phyloP scores from a whole-genome alignment of 1,140 invertebrate genomes.

The Sycophila sp. region DNA sequence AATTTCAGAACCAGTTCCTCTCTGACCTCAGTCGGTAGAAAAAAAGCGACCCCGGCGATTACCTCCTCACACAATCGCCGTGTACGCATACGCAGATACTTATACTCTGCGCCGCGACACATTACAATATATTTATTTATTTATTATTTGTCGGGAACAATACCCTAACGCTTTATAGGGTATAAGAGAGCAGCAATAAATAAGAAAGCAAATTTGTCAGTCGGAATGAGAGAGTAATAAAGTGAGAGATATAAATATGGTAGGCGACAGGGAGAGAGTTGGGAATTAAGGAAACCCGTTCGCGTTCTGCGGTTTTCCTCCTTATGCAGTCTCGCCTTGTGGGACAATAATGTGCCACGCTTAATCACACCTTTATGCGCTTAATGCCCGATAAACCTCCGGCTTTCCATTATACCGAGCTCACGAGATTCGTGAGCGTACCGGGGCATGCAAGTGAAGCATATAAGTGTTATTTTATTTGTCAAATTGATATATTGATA shows the following conservation, averaged over 20 bases:
- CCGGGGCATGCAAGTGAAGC: neutral
- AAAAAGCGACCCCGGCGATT: too few species aligned
- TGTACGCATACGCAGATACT: too few species aligned
- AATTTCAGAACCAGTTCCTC: too few species aligned
- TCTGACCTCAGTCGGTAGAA: too few species aligned
- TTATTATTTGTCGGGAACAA: too few species aligned
- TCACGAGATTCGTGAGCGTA: neutral
- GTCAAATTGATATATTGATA: neutral
- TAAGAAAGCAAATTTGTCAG: neutral
- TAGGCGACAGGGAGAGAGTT: neutral
- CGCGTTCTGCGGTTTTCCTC: neutral
- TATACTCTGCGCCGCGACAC: too few species aligned
- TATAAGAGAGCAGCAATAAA: too few species aligned
- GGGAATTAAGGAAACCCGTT: neutral
- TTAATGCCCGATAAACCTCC: conserved; percentile 13
- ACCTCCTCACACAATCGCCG: too few species aligned
- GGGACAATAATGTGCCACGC: conserved; percentile 2
- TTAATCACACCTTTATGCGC: conserved; percentile 20
- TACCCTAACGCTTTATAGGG: too few species aligned
- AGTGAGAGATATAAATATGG: neutral
- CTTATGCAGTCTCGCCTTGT: neutral
- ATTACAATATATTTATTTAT: too few species aligned
- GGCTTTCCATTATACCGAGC: neutral
- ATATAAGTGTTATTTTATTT: neutral
- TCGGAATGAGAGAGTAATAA: conserved; percentile 8